Base-by-base conservation (phyloP, 2,888 invertebrate genomes). In the Agrochola lota region DNA sequence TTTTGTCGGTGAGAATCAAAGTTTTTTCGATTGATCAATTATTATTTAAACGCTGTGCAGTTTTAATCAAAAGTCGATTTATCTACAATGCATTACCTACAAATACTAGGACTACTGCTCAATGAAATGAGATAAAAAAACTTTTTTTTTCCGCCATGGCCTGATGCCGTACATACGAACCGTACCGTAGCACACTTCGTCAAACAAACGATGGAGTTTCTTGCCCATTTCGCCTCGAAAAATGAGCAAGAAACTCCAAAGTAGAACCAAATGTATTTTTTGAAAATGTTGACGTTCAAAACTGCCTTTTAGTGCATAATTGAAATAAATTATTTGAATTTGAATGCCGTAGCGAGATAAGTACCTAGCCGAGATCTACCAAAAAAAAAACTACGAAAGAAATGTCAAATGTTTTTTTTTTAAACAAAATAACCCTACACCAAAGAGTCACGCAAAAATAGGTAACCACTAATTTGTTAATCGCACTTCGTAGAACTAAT, bases 401-500 rank as follows among this genome's bases (percentile, higher is more conserved):
- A 30, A 43, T 20, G 20, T 5, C 40, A 52, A 30, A 15, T 8
- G 0, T 9, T 26, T 43, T 46, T 43, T 74, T 72, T 46, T 8
- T 1, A 55, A 46, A 49, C 0, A 12, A 9, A 43, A 20, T 30
- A 79, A 52, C 46, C 62, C 57, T 57, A 43, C 26, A 64, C 63
- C 64, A 35, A 15, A 69, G 23, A 46, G 20, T 64, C 11, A 26
- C 20, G 9, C 40, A 71, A 59, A 43, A 68, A 30, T 23, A 57
- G 26, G 30, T 46, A 60, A 60, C 64, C 35, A 55, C 9, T 66
- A 66, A 60, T 59, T 81, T 63, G 57, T 81, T 52, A 52, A 30
- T 46, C 52, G 55, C 17, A 55, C 81, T 84, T 70, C 60, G 62
- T 67, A 69, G 67, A 67, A 77, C 66, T 67, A 78, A 85, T 87